phyloP scores from a whole-genome alignment of 2,113 vertebrate genomes.

The Drymodes brunneopygia region DNA sequence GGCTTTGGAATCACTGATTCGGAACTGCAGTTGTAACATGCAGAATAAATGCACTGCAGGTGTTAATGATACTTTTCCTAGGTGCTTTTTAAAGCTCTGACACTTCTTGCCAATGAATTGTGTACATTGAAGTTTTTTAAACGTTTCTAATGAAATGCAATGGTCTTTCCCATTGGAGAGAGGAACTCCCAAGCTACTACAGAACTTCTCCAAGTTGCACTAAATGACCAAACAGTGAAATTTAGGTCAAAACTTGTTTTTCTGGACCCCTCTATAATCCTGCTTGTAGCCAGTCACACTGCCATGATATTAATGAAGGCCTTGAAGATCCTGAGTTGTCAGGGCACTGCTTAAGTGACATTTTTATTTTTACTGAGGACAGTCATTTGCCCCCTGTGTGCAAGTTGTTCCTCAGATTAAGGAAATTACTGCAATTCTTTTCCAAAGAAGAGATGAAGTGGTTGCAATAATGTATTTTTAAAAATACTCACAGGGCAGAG shows the following conservation, averaged over 20 bases:
- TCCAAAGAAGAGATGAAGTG: neutral
- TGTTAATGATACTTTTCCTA: neutral
- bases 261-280: neutral
- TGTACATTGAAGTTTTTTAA: neutral
- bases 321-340: neutral
- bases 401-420: neutral
- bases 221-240: neutral
- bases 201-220: neutral
- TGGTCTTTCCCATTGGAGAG: neutral
- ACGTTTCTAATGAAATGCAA: accelerated
- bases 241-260: neutral
- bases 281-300: neutral
- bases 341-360: neutral
- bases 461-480: neutral
- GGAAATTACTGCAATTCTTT: neutral
- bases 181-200: neutral
- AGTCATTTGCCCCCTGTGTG: neutral
- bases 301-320: neutral
- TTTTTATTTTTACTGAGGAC: neutral
- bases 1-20: neutral
- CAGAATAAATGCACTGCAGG: neutral
- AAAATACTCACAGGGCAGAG: accelerated
- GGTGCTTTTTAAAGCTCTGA: neutral
- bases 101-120: neutral
- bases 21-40: neutral